Evolutionary conservation across 2,888 invertebrate species (phyloP).

Genomic region (Coelinius sp.): DNA sequence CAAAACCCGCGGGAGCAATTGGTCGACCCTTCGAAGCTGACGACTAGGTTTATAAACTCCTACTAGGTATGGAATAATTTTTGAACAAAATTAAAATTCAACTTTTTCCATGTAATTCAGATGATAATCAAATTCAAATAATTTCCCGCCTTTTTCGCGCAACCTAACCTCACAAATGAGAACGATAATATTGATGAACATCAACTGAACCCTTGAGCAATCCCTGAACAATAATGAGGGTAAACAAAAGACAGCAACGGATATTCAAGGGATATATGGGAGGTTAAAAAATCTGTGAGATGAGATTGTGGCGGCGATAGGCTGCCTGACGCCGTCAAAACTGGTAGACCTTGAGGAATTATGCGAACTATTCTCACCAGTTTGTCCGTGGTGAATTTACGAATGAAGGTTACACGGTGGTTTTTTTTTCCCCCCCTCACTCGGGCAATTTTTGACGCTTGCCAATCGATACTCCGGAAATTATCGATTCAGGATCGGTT

Average conservation of each 20-base stretch:
- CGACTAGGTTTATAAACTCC: slow-evolving; percentile 31
- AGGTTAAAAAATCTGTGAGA: slow-evolving; percentile 58
- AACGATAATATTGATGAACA: not conserved
- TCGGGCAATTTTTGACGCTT: not conserved
- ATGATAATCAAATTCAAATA: no score
- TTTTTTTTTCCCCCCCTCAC: not conserved
- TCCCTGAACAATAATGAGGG: slow-evolving; percentile 26
- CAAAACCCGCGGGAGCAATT: slow-evolving; percentile 51
- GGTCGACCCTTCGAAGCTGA: slow-evolving; percentile 44
- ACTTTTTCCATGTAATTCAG: not conserved
- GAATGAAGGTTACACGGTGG: slow-evolving; percentile 40
- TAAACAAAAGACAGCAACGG: slow-evolving; percentile 34
- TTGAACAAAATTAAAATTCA: not conserved
- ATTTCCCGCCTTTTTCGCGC: no score
- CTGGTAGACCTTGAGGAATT: slow-evolving; percentile 71
- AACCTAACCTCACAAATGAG: no score
- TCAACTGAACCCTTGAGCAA: not conserved
- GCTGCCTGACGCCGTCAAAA: slow-evolving; percentile 65
- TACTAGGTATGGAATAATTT: not conserved
- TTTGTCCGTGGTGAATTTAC: slow-evolving; percentile 65
- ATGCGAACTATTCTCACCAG: slow-evolving; percentile 69
- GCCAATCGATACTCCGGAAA: not conserved
- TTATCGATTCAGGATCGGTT: slow-evolving; percentile 7
- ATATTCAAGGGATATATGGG: slow-evolving; percentile 47
- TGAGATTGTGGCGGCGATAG: slow-evolving; percentile 69